These are phyloP conservation scores for Oreochromis grahami DNA, from an alignment of 2,797 vertebrate genomes.

Conservation along the genomic window DNA sequence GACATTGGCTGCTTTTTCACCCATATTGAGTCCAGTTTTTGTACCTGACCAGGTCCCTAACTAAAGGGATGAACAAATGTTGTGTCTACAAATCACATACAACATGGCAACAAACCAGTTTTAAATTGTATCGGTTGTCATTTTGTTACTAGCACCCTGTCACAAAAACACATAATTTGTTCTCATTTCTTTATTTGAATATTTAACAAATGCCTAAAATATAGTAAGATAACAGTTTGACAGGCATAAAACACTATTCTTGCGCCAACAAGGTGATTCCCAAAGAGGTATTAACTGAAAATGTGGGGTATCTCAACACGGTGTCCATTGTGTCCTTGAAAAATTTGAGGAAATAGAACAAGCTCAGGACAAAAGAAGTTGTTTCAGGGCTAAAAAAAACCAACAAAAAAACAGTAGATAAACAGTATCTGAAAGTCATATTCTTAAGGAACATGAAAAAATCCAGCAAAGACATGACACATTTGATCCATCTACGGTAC, in stretches of 20 bases:
- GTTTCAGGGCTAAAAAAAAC: background rate
- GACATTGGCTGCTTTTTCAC: background rate
- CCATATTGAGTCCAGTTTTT: background rate
- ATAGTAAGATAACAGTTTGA: background rate
- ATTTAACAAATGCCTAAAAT: background rate
- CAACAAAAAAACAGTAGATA: background rate
- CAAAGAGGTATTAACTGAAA: background rate
- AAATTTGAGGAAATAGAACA: background rate
- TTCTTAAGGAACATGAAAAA: background rate
- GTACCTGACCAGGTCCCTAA: background rate
- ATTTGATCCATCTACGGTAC: background rate
- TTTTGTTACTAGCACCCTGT: background rate
- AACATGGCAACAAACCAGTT: background rate
- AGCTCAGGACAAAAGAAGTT: background rate
- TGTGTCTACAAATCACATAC: background rate
- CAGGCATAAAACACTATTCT: background rate
- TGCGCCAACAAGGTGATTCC: background rate
- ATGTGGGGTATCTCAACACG: background rate
- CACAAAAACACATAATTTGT: background rate
- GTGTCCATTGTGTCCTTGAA: background rate
- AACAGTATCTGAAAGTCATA: background rate
- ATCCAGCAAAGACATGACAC: background rate
- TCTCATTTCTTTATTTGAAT: background rate
- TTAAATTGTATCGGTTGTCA: background rate
- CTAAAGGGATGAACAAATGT: background rate